Conservation (phyloP, 2,888 invertebrate genomes). For the Anoncus sp. region DNA sequence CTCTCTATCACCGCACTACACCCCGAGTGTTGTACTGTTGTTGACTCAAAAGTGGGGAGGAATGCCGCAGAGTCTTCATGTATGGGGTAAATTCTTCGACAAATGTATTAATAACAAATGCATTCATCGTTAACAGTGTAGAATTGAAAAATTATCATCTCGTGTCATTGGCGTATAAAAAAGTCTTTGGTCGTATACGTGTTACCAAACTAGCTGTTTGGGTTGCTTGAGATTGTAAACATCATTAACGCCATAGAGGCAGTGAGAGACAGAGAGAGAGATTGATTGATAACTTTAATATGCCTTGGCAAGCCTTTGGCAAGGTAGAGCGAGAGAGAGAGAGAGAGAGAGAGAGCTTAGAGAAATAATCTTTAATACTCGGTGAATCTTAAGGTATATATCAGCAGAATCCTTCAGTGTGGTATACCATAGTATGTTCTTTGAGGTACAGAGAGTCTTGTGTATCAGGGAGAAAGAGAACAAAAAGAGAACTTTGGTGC, state of each 20-base stretch:
- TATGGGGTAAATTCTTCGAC: not conserved
- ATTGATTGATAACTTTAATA: too few relatives aligned
- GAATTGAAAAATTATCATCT: too few relatives aligned
- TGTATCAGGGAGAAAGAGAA: not conserved
- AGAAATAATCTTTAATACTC: not conserved
- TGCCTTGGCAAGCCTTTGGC: too few relatives aligned
- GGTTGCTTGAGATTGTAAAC: too few relatives aligned
- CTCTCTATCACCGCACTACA: not conserved
- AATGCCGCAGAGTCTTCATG: not conserved
- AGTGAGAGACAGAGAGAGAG: not conserved
- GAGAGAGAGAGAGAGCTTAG: not conserved
- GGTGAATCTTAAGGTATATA: conserved; percentile 4
- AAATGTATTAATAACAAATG: not conserved
- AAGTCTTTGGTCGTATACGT: too few relatives aligned
- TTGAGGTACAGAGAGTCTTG: not conserved
- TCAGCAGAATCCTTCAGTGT: not conserved
- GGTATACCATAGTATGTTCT: not conserved
- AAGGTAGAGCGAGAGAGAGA: too few relatives aligned
- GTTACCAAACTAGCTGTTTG: too few relatives aligned
- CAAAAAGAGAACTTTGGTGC: not conserved
- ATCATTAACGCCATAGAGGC: too few relatives aligned
- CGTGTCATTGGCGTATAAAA: too few relatives aligned
- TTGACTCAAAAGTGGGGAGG: not conserved
- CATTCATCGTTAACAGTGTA: not conserved
- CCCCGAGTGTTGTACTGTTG: not conserved